Evolutionary conservation across 2,113 vertebrate genomes (phyloP), one percentile per base, ranked within the genome.

Genomic region (Xenus cinereus): DNA sequence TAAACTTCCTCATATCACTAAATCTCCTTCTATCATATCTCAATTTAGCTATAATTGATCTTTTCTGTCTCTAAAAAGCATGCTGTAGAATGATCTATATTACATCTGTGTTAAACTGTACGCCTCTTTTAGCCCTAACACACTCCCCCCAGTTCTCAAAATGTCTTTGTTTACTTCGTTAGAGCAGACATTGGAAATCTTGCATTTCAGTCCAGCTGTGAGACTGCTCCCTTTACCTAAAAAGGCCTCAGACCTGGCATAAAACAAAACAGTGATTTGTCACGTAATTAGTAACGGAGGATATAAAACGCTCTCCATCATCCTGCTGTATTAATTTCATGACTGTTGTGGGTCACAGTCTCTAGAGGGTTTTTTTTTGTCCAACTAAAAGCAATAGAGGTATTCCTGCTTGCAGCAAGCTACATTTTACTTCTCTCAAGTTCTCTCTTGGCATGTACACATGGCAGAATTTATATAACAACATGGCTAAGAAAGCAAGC

Each of bases 21-120:
- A 96, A 94, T 94, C 74, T 91, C 77, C 73, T 89, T 82, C 72
- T 74, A 93, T 94, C 71, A 85, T 90, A 91, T 79, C 91, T 95
- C 79, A 94, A 46, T 95, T 96, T 95, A 94, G 75, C 78, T 85
- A 80, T 94, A 96, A 96, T 95, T 96, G 93, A 95, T 95, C 91
- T 95, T n/a, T 79, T 90, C 67, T 93, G 82, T 90, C 91, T 91
- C 87, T 94, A 69, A 82, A 93, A 50, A 89, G 50, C 68, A 39
- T 43, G 53, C 54, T 78, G 60, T 87, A 83, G 59, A 90, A 79
- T 93, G 94, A 96, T 94, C 74, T 89, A 69, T 91, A 66, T 57
- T 82, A 68, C 72, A 75, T 75, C 62, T 5, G 1, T 93, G n/a
- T 68, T 93, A 95, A 93, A 95, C 89, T 63, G 83, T 53, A 85